A percentile compares a stretch with the other conserved stretches of the same genome.
These are phyloP conservation scores for Nephrotoma appendiculata DNA, from an alignment of 2,888 invertebrate species.

Conservation along the genomic window DNA sequence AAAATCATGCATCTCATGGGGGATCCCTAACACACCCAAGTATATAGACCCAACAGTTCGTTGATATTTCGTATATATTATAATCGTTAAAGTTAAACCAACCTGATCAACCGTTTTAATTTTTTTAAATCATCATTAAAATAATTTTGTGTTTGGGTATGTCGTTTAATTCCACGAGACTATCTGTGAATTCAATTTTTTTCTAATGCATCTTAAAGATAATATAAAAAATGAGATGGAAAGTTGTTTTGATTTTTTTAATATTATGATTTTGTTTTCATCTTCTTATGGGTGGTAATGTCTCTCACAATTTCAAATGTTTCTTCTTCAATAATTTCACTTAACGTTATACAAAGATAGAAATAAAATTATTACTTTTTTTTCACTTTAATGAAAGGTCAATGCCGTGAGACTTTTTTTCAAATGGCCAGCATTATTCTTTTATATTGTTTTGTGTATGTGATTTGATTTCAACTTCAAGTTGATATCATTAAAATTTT, in stretches of 20 bases:
- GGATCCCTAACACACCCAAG: too few relatives aligned
- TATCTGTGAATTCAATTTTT: background rate
- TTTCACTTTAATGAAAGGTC: background rate
- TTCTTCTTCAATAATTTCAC: background rate
- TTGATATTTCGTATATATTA: background rate
- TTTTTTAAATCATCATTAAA: background rate
- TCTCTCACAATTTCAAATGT: background rate
- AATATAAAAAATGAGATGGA: conserved; percentile 1
- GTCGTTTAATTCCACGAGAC: background rate
- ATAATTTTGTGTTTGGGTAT: background rate
- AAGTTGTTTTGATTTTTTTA: background rate
- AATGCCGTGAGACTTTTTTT: conserved; percentile 1
- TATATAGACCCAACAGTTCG: background rate
- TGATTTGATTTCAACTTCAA: background rate
- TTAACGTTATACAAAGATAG: background rate
- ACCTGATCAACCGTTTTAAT: background rate
- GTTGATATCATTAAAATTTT: background rate
- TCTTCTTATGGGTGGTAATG: background rate
- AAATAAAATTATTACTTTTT: background rate
- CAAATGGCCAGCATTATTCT: background rate
- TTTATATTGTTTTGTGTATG: background rate
- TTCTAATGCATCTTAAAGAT: background rate
- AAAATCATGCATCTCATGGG: too few relatives aligned
- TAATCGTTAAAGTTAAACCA: background rate
- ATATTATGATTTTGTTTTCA: background rate